Evolutionary conservation across 2,888 invertebrate species (phyloP), one percentile per base, ranked within the genome.

Genomic region (Tipula unca): DNA sequence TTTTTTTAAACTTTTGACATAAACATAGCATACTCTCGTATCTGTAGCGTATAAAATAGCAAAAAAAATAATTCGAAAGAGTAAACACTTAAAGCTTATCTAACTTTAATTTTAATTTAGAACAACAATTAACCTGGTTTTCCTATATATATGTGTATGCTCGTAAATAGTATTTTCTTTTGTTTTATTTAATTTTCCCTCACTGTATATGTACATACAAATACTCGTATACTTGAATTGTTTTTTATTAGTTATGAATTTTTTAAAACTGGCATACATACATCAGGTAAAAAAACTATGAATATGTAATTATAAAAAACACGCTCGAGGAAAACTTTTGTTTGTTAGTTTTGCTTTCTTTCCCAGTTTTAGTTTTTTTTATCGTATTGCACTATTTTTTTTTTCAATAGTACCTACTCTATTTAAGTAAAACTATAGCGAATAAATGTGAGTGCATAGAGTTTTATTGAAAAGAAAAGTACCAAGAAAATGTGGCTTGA

Each of bases 111-210:
- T 25, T 69, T 69, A 69, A 69, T 69, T 69, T 69, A 69, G 69
- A 69, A 69, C 69, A 69, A 69, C 69, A 69, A 69, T 69, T 69
- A 69, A 69, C 69, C 69, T 69, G 69, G 69, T 69, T 69, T 69
- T 69, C 10, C 69, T 6, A 1, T 48, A 48, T 17, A 17, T 48
- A 8, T 0, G 10, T 39, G 10, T 39, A 10, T 39, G 3, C 32
- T 39, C 13, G 48, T 48, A 48, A 17, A 4, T 48, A 48, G 17
- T 48, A 32, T 32, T 32, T 32, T 32, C 5, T 6, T 32, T 17
- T 48, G 48, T 48, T 20, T 48, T 20, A 17, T 48, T 48, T 48
- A 4, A 48, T 48, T 48, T 48, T 48, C 48, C 48, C 17, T 1
- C 10, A 8, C n/a, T n/a, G n/a, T n/a, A 35, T 35, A 35, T 35